Evolutionary conservation across 2,888 invertebrate species (phyloP).

Genomic region (Aplocera efformata): DNA sequence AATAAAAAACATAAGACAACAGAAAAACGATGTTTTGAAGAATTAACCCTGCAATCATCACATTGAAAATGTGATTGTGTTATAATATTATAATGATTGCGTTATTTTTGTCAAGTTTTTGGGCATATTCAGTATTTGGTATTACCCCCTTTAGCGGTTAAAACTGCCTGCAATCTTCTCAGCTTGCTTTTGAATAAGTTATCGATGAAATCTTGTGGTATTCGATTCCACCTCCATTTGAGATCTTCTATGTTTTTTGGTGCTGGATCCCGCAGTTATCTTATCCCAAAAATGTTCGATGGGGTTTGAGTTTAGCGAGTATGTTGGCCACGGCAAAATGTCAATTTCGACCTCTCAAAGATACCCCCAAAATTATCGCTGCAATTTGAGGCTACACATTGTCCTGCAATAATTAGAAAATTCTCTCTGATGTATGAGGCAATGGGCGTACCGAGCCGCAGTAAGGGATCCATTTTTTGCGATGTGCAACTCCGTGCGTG

Average conservation of each 20-base stretch:
- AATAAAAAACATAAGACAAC: no score
- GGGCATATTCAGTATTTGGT: constrained; percentile 2
- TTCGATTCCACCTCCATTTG: constrained; percentile 6
- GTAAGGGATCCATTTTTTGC: constrained; percentile 10
- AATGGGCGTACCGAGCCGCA: constrained; percentile 13
- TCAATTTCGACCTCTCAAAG: constrained; percentile 3
- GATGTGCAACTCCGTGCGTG: neutral
- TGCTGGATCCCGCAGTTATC: constrained; percentile 1
- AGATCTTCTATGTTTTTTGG: constrained; percentile 11
- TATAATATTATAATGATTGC: neutral
- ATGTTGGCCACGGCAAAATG: constrained; percentile 7
- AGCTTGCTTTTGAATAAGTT: constrained; percentile 5
- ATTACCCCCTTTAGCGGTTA: constrained; percentile 5
- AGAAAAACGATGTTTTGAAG: no score
- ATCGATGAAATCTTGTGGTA: constrained; percentile 2
- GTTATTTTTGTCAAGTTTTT: no score
- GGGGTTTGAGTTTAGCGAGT: constrained; percentile 9
- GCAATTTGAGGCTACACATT: constrained; percentile 6
- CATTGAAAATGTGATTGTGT: constrained; percentile 1
- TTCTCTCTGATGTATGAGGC: constrained; percentile 9
- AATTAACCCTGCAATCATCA: constrained; percentile 4
- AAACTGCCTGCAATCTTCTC: no score
- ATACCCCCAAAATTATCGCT: constrained; percentile 2
- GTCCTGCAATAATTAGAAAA: constrained; percentile 13
- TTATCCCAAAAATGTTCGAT: constrained; percentile 9